Percentiles rank a stretch among this genome's conserved stretches.
Conservation (phyloP, 2,113 vertebrate species). For the Axis porcinus region DNA sequence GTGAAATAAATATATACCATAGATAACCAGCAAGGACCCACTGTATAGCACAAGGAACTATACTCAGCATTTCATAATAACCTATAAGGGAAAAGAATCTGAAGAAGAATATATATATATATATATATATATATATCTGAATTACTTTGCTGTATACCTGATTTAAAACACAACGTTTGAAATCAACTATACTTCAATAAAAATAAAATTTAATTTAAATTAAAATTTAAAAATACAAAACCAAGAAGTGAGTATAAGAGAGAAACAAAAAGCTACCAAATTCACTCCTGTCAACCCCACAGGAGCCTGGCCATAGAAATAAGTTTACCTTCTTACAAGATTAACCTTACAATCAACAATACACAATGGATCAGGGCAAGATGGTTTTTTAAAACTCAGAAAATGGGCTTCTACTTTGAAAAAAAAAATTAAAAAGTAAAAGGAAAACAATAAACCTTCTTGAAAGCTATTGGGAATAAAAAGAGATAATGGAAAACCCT, state of each 20-base stretch:
- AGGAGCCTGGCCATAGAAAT: not conserved
- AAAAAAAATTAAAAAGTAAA: not conserved
- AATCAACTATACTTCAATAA: not conserved
- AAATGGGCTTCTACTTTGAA: not conserved
- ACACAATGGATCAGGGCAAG: not conserved
- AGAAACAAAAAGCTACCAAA: not conserved
- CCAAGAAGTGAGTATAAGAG: not conserved
- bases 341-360: not conserved
- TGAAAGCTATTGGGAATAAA: not conserved
- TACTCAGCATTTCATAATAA: not conserved
- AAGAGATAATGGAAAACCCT: slow-evolving; percentile 1
- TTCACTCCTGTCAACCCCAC: not conserved
- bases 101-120: not conserved
- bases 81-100: not conserved
- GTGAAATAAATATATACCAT: not conserved
- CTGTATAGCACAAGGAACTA: not conserved
- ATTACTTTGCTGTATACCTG: not conserved
- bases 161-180: not conserved
- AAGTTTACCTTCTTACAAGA: not conserved
- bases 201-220: not conserved
- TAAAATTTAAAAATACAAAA: not conserved
- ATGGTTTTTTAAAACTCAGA: not conserved
- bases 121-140: not conserved
- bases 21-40: not conserved
- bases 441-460: not conserved